phyloP scores from a whole-genome alignment of 2,113 vertebrate species.

The Rafetus swinhoei region DNA sequence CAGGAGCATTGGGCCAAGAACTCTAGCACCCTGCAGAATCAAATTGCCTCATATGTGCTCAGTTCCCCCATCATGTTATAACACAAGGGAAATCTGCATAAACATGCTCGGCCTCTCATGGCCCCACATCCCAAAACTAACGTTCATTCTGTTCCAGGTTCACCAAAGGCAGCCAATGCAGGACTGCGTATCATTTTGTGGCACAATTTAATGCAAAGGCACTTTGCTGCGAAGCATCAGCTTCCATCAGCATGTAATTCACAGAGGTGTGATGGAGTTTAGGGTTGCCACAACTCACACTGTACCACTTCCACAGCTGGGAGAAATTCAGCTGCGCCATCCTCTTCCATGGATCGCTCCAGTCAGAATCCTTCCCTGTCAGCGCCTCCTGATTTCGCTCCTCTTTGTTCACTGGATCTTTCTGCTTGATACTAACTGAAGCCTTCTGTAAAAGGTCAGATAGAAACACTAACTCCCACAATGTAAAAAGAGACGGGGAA shows the following conservation, averaged over 20 bases:
- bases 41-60: constrained; percentile 1
- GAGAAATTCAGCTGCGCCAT: neutral
- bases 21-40: constrained; percentile 45
- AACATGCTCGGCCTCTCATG: neutral
- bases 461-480: neutral
- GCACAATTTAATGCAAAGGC: neutral
- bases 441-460: neutral
- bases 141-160: neutral
- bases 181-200: too few relatives aligned
- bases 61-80: neutral
- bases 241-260: neutral
- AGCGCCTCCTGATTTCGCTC: neutral
- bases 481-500: neutral
- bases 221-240: fast-evolving
- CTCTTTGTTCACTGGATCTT: neutral
- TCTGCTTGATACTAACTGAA: constrained; percentile 12
- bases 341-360: neutral
- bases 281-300: neutral
- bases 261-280: neutral
- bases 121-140: neutral
- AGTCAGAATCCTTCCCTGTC: neutral
- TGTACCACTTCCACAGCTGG: neutral
- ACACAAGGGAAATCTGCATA: neutral
- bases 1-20: constrained; percentile 23
- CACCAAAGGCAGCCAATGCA: neutral